phyloP scores from a whole-genome alignment of 2,888 invertebrate genomes.

The Cryptophagus acutangulus region DNA sequence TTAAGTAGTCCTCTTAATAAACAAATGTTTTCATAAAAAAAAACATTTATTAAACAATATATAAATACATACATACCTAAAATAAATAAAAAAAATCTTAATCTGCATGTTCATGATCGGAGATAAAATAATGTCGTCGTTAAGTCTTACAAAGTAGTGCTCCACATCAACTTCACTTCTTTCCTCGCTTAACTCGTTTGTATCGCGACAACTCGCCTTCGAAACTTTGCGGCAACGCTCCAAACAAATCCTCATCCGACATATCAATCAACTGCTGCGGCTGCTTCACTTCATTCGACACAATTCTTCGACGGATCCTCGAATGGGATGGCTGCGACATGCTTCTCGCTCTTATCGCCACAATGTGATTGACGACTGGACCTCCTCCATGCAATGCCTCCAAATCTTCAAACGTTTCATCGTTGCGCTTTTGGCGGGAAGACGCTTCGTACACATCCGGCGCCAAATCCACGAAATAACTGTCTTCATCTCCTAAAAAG shows the following conservation, averaged over 20 bases:
- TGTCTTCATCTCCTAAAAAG: too few species aligned
- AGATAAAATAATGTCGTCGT: too few species aligned
- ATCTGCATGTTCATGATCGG: too few species aligned
- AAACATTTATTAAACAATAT: too few species aligned
- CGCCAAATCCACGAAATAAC: constrained; percentile 27
- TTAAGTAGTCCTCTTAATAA: too few species aligned
- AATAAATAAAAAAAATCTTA: too few species aligned
- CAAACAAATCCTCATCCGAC: constrained; percentile 44
- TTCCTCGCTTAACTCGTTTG: constrained; percentile 42
- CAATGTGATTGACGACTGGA: constrained; percentile 30
- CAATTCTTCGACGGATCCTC: constrained; percentile 25
- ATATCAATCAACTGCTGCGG: constrained; percentile 35
- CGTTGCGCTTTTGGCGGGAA: constrained; percentile 27
- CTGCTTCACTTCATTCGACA: constrained; percentile 20
- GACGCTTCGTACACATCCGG: constrained; percentile 25
- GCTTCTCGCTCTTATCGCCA: constrained; percentile 31
- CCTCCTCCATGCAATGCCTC: constrained; percentile 30
- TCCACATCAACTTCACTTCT: too few species aligned
- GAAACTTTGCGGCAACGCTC: constrained; percentile 44
- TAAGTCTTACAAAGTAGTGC: too few species aligned
- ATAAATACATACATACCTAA: too few species aligned
- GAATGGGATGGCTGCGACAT: constrained; percentile 24
- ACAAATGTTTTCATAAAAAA: too few species aligned
- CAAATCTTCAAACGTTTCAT: constrained; percentile 23
- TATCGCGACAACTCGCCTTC: constrained; percentile 44